Percentiles rank a stretch among this genome's conserved stretches.
Evolutionary conservation across 2,888 invertebrate species (phyloP).

Genomic region (Salticus scenicus): DNA sequence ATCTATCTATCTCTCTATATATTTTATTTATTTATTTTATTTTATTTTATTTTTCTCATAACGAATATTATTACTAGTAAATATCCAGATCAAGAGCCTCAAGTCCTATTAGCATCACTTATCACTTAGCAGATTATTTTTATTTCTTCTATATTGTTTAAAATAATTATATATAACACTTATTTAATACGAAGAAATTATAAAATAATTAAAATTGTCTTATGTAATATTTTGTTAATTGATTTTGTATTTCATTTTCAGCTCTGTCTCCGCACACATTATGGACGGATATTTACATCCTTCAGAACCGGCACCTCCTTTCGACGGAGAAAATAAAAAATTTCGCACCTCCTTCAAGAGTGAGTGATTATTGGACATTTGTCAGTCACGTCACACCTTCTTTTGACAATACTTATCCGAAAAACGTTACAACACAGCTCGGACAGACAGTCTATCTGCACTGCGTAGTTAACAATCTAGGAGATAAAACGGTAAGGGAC

Average conservation of each 20-base stretch:
- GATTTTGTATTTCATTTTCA: constrained; percentile 2
- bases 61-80: too few relatives aligned
- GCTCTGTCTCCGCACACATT: constrained; percentile 17
- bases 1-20: too few relatives aligned
- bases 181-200: too few relatives aligned
- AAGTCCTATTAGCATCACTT: too few relatives aligned
- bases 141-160: too few relatives aligned
- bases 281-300: background rate
- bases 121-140: too few relatives aligned
- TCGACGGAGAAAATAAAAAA: constrained; percentile 57
- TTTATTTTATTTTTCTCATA: too few relatives aligned
- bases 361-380: constrained; percentile 66
- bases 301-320: constrained; percentile 27
- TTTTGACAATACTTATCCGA: constrained; percentile 63
- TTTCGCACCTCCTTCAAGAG: constrained; percentile 47
- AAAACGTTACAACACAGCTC: constrained; percentile 71
- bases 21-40: too few relatives aligned
- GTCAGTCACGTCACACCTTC: constrained; percentile 62
- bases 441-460: constrained; percentile 72
- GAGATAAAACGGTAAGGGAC: constrained; percentile 73
- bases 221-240: too few relatives aligned
- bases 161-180: too few relatives aligned
- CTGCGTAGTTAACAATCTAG: constrained; percentile 71
- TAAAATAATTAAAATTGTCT: too few relatives aligned
- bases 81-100: too few relatives aligned